Base-by-base conservation (phyloP, 2,888 invertebrate genomes). In the Habroteleia sp. region DNA sequence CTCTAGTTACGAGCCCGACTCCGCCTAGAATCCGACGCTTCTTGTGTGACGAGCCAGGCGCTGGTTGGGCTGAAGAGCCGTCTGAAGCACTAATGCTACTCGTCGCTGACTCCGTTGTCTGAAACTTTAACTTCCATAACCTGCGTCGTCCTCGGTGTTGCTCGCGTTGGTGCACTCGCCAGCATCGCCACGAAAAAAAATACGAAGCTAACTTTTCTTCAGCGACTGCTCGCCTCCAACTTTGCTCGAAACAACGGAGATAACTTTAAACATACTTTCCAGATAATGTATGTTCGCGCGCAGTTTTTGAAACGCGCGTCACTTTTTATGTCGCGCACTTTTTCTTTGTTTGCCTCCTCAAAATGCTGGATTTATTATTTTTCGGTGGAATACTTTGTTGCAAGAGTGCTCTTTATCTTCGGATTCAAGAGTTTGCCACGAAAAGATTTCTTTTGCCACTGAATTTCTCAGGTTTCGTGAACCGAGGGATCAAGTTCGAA, bases 71-170 rank as follows among this genome's bases (percentile, higher is more conserved):
- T 78, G 71, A 80, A 79, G 81, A 68, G 65, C 77, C 78, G 82
- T 77, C 81, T 80, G 77, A 84, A n/a, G 83, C 78, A 81, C 78
- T 52, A 80, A 81, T 79, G 79, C 79, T 75, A 79, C 82, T 82
- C 83, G 79, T 76, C 78, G 75, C 76, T 79, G 81, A 82, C 78
- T 81, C 80, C 79, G 80, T 82, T 83, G 83, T 84, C 80, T 77
- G 77, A 76, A 81, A 79, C 80, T 81, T 60, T 79, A 79, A 65
- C 76, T 52, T 58, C 23, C 37, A 58, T 52, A 56, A 63, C 50
- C 44, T 60, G 44, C 37, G 52, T 42, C 60, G 46, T 74, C 44
- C 63, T 42, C 37, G 13, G 31, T 29, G 35, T n/a, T 16, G 23
- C 41, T 25, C 10, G 31, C 20, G 14, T 31, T 14, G 17, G 7